Conservation (phyloP, 2,888 invertebrate genomes). For the Carcina quercana region DNA sequence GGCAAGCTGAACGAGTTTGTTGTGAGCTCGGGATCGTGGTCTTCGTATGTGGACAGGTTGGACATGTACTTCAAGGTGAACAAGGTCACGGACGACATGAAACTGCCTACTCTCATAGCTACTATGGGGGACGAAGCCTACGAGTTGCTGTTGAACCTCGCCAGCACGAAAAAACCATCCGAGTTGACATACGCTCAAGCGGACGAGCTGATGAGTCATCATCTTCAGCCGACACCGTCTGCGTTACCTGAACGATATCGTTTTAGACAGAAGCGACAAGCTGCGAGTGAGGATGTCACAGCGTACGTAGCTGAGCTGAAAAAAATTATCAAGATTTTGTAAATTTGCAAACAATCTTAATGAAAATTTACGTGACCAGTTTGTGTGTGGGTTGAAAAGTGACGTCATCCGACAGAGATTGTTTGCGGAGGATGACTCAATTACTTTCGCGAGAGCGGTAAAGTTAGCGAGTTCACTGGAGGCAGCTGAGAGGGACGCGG, state of each 20-base stretch:
- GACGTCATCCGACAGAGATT: not conserved
- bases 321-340: not conserved
- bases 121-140: not conserved
- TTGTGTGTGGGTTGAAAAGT: conserved; percentile 1
- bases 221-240: not conserved
- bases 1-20: not conserved
- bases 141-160: not conserved
- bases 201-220: not conserved
- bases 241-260: not conserved
- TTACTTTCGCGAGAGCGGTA: conserved; percentile 1
- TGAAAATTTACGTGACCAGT: not conserved
- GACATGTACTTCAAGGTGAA: not conserved
- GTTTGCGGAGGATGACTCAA: not conserved
- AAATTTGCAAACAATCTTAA: not conserved
- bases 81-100: not conserved
- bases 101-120: not conserved
- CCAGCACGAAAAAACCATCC: not conserved
- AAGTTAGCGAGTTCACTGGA: conserved; percentile 1
- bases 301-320: not conserved
- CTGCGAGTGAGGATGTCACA: not conserved
- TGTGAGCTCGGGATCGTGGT: not conserved
- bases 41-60: not conserved
- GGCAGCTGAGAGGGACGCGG: not conserved
- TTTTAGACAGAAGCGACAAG: not conserved
- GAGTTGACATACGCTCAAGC: not conserved